These are phyloP conservation scores for Bryconaethiops microstoma DNA, from an alignment of 2,797 vertebrate genomes.

Conservation along the genomic window DNA sequence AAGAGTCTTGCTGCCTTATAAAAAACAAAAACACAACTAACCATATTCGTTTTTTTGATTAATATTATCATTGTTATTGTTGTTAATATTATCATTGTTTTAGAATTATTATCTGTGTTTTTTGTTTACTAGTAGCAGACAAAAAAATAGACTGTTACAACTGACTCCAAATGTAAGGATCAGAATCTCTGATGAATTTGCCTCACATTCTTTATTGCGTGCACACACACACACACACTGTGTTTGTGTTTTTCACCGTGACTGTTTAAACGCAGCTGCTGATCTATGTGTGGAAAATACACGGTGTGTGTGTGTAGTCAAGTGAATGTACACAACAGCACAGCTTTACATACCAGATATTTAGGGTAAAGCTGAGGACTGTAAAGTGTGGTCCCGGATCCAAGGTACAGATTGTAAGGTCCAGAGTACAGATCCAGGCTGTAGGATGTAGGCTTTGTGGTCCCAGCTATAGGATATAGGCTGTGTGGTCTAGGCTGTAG, in stretches of 20 bases:
- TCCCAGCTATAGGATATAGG: not conserved
- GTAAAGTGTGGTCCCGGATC: too few species aligned
- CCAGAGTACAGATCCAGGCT: too few species aligned
- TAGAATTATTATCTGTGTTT: not conserved
- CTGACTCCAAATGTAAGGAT: not conserved
- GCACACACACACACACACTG: not conserved
- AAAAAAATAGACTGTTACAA: not conserved
- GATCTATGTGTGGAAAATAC: not conserved
- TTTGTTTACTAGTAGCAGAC: not conserved
- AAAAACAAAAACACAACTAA: constrained; percentile 36
- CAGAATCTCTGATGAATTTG: not conserved
- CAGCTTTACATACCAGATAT: not conserved
- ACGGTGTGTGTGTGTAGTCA: not conserved
- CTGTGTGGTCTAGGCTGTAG: not conserved
- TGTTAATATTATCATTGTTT: not conserved
- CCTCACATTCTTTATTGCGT: not conserved
- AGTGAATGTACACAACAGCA: not conserved
- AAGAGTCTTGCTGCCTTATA: constrained; percentile 47
- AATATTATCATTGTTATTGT: not conserved
- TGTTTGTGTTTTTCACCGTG: not conserved
- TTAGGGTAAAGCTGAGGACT: too few species aligned
- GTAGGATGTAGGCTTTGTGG: not conserved
- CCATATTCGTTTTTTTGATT: not conserved
- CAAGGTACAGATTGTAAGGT: too few species aligned
- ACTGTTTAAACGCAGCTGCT: not conserved